Base-by-base conservation (phyloP, 1,140 invertebrate genomes). In the Drosophila nikananu region DNA sequence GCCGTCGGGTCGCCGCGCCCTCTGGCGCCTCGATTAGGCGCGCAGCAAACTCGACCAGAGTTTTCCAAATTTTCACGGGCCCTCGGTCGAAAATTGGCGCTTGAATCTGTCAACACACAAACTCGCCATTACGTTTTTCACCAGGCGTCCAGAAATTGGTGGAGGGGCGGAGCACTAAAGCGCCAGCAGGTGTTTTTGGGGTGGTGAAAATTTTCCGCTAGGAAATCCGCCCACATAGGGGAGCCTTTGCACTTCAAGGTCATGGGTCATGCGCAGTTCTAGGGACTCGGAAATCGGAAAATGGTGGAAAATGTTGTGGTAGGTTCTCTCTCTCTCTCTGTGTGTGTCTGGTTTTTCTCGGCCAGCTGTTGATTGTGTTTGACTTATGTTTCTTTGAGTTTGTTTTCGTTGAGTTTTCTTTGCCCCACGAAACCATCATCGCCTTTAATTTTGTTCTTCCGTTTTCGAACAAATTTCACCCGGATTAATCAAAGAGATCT, bases 81-180 rank as follows among this genome's bases (percentile, higher is more conserved):
- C 44, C 37, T 30, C 39, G 23, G 48, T 13, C 19, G 37, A 27
- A 39, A 81, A 83, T 90, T 91, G 86, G 86, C 86, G 86, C 84
- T 81, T 80, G 78, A 81, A 79, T 68, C 81, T 70, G 81, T 84
- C 86, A 84, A 89, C 84, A 91, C 86, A 90, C 86, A 90, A 91
- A 91, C 86, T 90, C 86, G 86, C 86, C 86, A 90, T 90, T 90
- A 90, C 86, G 86, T 77, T 90, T 91, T 86, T 57, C 2, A 77
- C 27, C 72, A 91, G 86, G 86, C 75, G 55, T 41, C 17, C 86
- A 90, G 86, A 41, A 81, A 62, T 13, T 19, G 2, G 0, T 1
- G 42, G 30, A 23, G 52, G 62, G 5, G 35, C 21, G 15, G 19
- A 7, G 9, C 30, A 5, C 3, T 35, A 23, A 17, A 17, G 35